Evolutionary conservation across 2,113 vertebrate species (phyloP).

Genomic region (Tupaia tana): DNA sequence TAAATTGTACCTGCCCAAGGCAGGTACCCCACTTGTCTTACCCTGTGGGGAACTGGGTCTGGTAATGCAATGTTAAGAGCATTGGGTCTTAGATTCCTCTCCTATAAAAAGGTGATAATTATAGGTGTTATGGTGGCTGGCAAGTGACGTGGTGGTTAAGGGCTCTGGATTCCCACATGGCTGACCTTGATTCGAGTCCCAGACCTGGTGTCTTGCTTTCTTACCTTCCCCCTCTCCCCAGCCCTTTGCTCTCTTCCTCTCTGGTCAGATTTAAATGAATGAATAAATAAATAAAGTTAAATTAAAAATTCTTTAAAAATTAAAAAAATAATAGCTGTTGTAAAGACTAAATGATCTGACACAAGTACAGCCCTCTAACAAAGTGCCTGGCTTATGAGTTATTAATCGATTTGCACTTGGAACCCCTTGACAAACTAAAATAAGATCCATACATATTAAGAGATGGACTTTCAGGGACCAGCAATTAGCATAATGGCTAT

Average conservation of each 20-base stretch:
- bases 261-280: too few species aligned
- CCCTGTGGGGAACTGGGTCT: background rate
- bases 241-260: too few species aligned
- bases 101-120: background rate
- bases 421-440: constrained; percentile 7
- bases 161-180: too few species aligned
- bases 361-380: background rate
- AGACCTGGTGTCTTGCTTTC: too few species aligned
- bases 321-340: background rate
- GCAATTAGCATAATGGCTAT: too few species aligned
- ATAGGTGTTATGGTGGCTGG: too few species aligned
- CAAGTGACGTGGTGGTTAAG: too few species aligned
- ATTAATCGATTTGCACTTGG: background rate
- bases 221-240: too few species aligned
- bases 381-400: background rate
- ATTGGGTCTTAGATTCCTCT: background rate
- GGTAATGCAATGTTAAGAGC: background rate
- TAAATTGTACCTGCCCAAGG: background rate
- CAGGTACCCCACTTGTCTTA: background rate
- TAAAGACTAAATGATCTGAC: background rate
- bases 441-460: background rate
- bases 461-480: background rate
- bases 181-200: too few species aligned
- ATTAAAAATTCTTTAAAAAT: too few species aligned
- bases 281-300: too few species aligned